phyloP scores from a whole-genome alignment of 1,140 invertebrate genomes.

The Parapsyche elsis region DNA sequence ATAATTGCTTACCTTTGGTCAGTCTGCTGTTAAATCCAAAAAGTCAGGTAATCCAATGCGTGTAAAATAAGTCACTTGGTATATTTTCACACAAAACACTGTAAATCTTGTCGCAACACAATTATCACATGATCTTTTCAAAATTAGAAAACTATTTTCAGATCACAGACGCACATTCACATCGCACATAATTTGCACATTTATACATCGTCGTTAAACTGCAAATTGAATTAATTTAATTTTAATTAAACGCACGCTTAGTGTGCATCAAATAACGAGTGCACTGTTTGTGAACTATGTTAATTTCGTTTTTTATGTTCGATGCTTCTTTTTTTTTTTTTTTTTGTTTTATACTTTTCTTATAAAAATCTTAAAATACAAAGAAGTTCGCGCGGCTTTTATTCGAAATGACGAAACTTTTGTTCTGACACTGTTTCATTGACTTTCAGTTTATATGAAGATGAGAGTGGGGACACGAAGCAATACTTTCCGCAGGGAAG shows the following conservation, averaged over 20 bases:
- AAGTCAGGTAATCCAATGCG: background rate
- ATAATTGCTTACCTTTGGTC: too few relatives aligned
- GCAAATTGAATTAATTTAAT: background rate
- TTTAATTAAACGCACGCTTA: background rate
- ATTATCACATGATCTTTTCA: slow-evolving; percentile 22
- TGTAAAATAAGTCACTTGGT: slow-evolving; percentile 8
- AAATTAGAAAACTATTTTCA: slow-evolving; percentile 17
- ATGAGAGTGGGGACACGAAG: too few relatives aligned
- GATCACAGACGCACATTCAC: background rate
- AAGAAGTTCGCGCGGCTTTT: too few relatives aligned
- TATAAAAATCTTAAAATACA: background rate
- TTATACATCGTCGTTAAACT: slow-evolving; percentile 1
- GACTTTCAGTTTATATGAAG: too few relatives aligned
- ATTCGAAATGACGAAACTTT: too few relatives aligned
- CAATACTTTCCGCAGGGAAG: too few relatives aligned
- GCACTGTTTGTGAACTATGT: background rate
- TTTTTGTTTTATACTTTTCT: background rate
- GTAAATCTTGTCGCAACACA: slow-evolving; percentile 1
- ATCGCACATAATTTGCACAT: background rate
- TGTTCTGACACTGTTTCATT: too few relatives aligned
- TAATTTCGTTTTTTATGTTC: background rate
- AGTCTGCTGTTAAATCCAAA: background rate
- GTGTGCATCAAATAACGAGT: background rate
- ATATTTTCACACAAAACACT: slow-evolving; percentile 20
- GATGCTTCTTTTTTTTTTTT: background rate